phyloP scores from a whole-genome alignment of 2,797 vertebrate genomes.

The Cirrhinus molitorella region DNA sequence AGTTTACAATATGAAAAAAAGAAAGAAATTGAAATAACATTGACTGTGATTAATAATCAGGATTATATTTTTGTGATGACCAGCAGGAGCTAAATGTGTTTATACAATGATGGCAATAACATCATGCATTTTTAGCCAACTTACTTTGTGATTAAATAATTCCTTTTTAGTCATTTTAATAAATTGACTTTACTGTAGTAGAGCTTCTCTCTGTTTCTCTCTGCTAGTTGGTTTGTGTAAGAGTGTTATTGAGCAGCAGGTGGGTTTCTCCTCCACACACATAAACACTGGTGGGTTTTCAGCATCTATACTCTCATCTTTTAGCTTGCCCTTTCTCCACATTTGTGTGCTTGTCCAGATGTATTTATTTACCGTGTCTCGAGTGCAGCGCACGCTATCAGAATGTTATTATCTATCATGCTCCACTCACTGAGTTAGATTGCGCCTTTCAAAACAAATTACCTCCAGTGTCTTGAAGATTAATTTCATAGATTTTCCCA shows the following conservation, averaged over 20 bases:
- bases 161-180: neutral
- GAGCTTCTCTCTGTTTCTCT: neutral
- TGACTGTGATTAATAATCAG: neutral
- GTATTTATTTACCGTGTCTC: neutral
- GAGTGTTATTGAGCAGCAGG: slow-evolving; percentile 2
- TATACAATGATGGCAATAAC: neutral
- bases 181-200: neutral
- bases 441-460: slow-evolving; percentile 69
- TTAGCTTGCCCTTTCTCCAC: neutral
- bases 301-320: neutral
- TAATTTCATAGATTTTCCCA: slow-evolving; percentile 71
- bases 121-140: neutral
- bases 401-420: slow-evolving; percentile 2
- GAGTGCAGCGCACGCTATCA: neutral
- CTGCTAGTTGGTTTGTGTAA: neutral
- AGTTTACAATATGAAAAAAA: no score
- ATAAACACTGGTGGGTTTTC: neutral
- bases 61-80: neutral
- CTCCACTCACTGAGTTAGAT: slow-evolving; percentile 49
- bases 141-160: neutral
- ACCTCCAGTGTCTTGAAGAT: slow-evolving; percentile 66
- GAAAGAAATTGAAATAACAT: no score
- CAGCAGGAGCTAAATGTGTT: neutral
- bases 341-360: neutral
- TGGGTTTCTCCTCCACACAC: slow-evolving; percentile 5